phyloP scores from a whole-genome alignment of 2,888 invertebrate genomes.

The Drosophila bunnanda region DNA sequence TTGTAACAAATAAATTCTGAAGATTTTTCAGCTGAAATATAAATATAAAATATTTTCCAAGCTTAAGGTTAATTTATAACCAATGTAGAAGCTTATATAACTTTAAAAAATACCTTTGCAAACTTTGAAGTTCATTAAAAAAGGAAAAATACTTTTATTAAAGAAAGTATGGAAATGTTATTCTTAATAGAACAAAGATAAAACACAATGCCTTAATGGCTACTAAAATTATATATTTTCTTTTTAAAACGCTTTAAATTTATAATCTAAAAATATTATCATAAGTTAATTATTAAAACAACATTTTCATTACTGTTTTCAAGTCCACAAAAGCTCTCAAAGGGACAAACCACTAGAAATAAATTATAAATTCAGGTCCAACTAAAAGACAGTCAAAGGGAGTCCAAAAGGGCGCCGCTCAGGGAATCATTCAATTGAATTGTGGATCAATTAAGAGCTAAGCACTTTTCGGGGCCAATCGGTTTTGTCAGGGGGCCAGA shows the following conservation, averaged over 20 bases:
- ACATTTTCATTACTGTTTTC: neutral
- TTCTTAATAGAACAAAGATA: neutral
- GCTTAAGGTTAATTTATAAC: neutral
- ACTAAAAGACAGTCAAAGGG: neutral
- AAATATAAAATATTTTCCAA: neutral
- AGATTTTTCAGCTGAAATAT: neutral
- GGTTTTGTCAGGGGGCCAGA: neutral
- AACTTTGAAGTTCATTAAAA: no score
- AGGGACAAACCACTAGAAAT: neutral
- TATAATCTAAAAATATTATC: neutral
- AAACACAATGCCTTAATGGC: neutral
- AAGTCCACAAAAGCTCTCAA: neutral
- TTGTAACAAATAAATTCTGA: no score
- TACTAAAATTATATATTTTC: neutral
- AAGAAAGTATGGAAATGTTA: no score
- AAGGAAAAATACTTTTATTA: no score
- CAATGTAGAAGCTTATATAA: neutral
- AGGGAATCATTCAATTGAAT: conserved; percentile 17
- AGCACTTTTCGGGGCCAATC: conserved; percentile 3
- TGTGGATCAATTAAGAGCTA: conserved; percentile 16
- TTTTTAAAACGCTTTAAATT: neutral
- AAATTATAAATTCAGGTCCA: neutral
- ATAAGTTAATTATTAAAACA: neutral
- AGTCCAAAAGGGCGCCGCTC: neutral
- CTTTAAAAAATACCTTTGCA: no score